Evolutionary conservation across 2,888 invertebrate genomes (phyloP).

Genomic region (Noctuana brunneofusca): DNA sequence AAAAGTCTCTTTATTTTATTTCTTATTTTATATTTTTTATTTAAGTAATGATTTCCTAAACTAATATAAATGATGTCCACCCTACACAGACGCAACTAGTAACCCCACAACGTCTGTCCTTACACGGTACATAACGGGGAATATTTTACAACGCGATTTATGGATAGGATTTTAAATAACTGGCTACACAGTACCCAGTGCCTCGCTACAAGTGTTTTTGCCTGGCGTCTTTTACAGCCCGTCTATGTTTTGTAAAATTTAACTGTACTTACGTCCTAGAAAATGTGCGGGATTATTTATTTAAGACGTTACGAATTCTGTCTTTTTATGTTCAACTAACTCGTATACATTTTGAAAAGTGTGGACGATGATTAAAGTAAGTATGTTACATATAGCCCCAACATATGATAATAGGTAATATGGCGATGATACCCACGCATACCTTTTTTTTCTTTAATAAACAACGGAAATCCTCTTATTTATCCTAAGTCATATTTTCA

Average conservation of each 20-base stretch:
- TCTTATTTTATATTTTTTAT: background rate
- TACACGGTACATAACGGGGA: conserved; percentile 35
- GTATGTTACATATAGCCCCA: too few species aligned
- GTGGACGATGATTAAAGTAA: too few species aligned
- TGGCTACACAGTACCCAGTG: conserved; percentile 19
- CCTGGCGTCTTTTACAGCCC: conserved; percentile 15
- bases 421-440: too few species aligned
- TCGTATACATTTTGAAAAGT: background rate
- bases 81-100: background rate
- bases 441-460: too few species aligned
- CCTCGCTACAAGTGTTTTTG: conserved; percentile 18
- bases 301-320: background rate
- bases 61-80: background rate
- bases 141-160: conserved; percentile 29
- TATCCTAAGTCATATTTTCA: too few species aligned
- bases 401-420: too few species aligned
- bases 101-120: conserved; percentile 26
- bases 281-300: background rate
- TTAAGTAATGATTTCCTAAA: too few species aligned
- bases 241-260: conserved; percentile 13
- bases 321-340: background rate
- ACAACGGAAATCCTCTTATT: too few species aligned
- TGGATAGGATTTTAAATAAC: conserved; percentile 35
- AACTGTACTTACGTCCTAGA: conserved; percentile 1
- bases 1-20: too few species aligned